A percentile compares a stretch with the other conserved stretches of the same genome.
Evolutionary conservation across 2,888 invertebrate genomes (phyloP).

Genomic region (Metalampra italica): DNA sequence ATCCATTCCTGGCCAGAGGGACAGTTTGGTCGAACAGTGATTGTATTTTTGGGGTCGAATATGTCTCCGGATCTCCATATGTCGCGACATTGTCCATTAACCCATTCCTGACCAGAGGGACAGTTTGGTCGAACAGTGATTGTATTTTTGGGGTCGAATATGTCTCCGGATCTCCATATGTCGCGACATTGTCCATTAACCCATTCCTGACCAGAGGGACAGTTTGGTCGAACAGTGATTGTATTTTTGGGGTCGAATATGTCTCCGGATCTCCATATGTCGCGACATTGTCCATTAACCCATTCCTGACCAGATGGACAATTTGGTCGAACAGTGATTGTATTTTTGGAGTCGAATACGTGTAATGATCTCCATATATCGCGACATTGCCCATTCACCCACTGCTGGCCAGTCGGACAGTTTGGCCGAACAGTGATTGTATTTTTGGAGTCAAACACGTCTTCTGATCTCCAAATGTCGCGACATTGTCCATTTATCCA

Average conservation of each 20-base stretch:
- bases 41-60: constrained; percentile 8
- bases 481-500: constrained; percentile 21
- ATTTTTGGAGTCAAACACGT: neutral
- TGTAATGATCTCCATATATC: constrained; percentile 9
- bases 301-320: constrained; percentile 16
- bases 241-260: constrained; percentile 7
- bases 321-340: constrained; percentile 13
- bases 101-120: constrained; percentile 13
- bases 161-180: constrained; percentile 13
- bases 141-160: constrained; percentile 3
- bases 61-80: constrained; percentile 14
- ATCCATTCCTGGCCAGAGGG: constrained; percentile 18
- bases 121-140: constrained; percentile 16
- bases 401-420: constrained; percentile 15
- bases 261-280: constrained; percentile 16
- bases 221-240: constrained; percentile 32
- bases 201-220: constrained; percentile 24
- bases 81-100: constrained; percentile 19
- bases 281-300: constrained; percentile 18
- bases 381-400: constrained; percentile 16
- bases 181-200: constrained; percentile 27
- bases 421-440: constrained; percentile 12
- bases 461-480: constrained; percentile 14
- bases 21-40: constrained; percentile 23
- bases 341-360: constrained; percentile 1